Conservation (phyloP, 2,888 invertebrate genomes). For the Julus scanicus region DNA sequence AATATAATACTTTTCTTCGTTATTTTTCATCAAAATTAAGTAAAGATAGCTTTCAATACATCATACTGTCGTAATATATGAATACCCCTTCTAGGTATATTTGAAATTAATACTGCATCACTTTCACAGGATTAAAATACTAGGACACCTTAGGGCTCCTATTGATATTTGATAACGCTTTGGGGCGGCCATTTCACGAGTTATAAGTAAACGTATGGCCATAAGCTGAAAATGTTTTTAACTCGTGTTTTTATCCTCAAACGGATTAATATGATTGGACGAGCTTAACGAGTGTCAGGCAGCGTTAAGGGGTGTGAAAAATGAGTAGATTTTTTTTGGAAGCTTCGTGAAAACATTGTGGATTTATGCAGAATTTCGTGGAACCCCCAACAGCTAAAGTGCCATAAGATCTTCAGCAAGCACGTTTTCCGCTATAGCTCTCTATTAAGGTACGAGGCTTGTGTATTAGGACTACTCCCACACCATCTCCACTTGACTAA, state of each 20-base stretch:
- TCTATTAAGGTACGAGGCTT: neutral
- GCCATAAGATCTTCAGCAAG: slow-evolving; percentile 45
- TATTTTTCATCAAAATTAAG: too few relatives aligned
- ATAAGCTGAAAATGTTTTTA: slow-evolving; percentile 11
- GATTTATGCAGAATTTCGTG: slow-evolving; percentile 20
- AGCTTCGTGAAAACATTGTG: neutral
- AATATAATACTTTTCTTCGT: too few relatives aligned
- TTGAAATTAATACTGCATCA: neutral
- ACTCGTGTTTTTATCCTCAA: slow-evolving; percentile 24
- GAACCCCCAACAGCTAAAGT: slow-evolving; percentile 30
- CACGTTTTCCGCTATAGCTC: neutral
- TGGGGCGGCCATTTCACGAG: neutral
- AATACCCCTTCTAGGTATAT: too few relatives aligned
- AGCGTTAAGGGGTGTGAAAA: neutral
- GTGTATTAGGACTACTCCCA: slow-evolving; percentile 49
- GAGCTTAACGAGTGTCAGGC: slow-evolving; percentile 17
- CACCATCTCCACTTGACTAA: slow-evolving; percentile 52
- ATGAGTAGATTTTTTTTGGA: neutral
- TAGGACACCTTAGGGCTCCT: neutral
- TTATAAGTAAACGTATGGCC: neutral
- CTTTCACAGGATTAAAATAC: neutral
- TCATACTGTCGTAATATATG: too few relatives aligned
- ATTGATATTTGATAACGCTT: neutral
- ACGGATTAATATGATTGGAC: slow-evolving; percentile 40
- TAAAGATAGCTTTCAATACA: too few relatives aligned